Evolutionary conservation across 2,113 vertebrate genomes (phyloP).

Genomic region (Microcebus lehilahytsara): DNA sequence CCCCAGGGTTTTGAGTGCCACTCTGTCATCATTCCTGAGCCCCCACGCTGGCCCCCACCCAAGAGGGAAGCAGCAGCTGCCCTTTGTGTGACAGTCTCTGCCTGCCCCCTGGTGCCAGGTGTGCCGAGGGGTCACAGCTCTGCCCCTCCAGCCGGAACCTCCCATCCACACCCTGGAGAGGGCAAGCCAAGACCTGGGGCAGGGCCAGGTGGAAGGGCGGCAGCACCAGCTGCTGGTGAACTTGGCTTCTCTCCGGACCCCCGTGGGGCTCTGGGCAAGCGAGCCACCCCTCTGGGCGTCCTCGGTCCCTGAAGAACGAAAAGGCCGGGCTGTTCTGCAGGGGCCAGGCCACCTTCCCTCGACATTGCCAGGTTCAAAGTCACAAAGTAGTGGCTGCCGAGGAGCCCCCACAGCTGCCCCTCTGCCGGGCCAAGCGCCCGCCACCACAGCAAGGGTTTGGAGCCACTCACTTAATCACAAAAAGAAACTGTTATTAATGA

Average conservation of each 20-base stretch:
- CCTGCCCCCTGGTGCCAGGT: constrained; percentile 49
- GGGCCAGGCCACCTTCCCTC: background rate
- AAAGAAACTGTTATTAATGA: constrained; percentile 85
- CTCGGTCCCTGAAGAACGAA: constrained; percentile 13
- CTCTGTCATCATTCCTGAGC: background rate
- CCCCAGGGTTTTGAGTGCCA: background rate
- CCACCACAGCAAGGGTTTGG: constrained; percentile 67
- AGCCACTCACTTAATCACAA: constrained; percentile 84
- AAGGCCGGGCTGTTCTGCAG: background rate
- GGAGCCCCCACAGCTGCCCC: constrained; percentile 39
- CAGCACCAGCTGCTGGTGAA: background rate
- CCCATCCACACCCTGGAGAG: background rate
- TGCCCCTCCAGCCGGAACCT: background rate
- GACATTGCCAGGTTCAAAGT: constrained; percentile 72
- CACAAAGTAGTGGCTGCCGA: constrained; percentile 66
- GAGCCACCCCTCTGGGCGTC: background rate
- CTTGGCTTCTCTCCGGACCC: background rate
- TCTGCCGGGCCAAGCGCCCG: background rate
- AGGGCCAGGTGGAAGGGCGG: background rate
- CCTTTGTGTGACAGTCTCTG: constrained; percentile 7
- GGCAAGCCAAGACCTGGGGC: background rate
- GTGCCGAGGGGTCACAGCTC: background rate
- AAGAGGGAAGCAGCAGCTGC: background rate
- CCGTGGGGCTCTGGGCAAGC: background rate
- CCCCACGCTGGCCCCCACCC: background rate